Evolutionary conservation across 1,140 invertebrate species (phyloP).

Genomic region (Galleria mellonella): DNA sequence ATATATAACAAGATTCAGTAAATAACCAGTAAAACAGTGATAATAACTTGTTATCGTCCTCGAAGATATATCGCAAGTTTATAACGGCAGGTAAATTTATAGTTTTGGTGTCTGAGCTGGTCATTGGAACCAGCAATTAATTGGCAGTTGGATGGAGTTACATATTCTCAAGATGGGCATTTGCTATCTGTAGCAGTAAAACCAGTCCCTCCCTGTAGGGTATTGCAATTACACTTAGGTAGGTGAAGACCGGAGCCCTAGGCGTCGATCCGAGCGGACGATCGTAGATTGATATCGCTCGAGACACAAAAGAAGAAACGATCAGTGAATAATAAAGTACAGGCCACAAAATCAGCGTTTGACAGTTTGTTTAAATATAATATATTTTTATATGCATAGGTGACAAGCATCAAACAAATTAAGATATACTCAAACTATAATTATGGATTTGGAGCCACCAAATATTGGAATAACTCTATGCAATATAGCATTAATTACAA

Average conservation of each 20-base stretch:
- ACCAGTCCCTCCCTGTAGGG: conserved; percentile 37
- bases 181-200: conserved; percentile 32
- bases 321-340: conserved; percentile 28
- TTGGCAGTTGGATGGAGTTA: conserved; percentile 34
- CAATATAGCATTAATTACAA: too few relatives aligned
- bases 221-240: conserved; percentile 38
- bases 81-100: conserved; percentile 26
- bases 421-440: too few relatives aligned
- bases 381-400: too few relatives aligned
- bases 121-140: conserved; percentile 36
- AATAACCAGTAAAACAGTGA: background rate
- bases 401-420: too few relatives aligned
- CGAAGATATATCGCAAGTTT: conserved; percentile 18
- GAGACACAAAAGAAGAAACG: conserved; percentile 33
- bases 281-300: conserved; percentile 36
- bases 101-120: conserved; percentile 24
- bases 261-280: conserved; percentile 24
- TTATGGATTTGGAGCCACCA: too few relatives aligned
- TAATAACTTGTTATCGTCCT: conserved; percentile 11
- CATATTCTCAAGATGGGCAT: conserved; percentile 36
- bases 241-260: conserved; percentile 29
- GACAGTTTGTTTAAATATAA: too few relatives aligned
- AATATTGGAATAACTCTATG: too few relatives aligned
- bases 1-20: background rate
- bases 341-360: too few relatives aligned